These are phyloP conservation scores for Eudemis profundana DNA, from an alignment of 2,888 invertebrate genomes.

Conservation along the genomic window DNA sequence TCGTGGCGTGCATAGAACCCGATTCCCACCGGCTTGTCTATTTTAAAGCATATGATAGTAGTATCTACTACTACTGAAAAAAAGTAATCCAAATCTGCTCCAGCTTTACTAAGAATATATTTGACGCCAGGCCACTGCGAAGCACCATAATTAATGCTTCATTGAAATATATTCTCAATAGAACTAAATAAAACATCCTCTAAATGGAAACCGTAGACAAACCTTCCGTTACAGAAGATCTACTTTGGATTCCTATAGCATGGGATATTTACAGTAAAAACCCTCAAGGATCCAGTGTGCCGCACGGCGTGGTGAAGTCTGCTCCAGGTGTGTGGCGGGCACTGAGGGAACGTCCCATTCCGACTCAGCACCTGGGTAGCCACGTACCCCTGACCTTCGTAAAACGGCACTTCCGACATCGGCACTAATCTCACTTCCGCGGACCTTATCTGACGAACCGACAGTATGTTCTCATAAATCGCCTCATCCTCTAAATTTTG, in stretches of 20 bases:
- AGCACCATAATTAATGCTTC: background rate
- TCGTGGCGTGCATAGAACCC: no score
- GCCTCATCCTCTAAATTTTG: constrained; percentile 83
- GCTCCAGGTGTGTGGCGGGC: constrained; percentile 81
- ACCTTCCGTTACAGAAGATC: constrained; percentile 20
- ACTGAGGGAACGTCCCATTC: constrained; percentile 83
- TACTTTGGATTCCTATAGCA: constrained; percentile 18
- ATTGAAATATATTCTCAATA: background rate
- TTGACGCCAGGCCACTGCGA: no score
- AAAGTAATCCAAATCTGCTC: no score
- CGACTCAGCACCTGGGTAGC: constrained; percentile 80
- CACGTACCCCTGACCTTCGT: constrained; percentile 81
- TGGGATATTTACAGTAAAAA: constrained; percentile 73
- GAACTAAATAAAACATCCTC: background rate
- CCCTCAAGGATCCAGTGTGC: constrained; percentile 72
- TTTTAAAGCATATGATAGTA: no score
- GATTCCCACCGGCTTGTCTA: no score
- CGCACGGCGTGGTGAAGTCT: constrained; percentile 75
- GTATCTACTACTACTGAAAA: no score
- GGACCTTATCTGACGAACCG: constrained; percentile 80
- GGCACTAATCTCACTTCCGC: constrained; percentile 84
- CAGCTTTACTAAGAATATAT: no score
- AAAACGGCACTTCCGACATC: constrained; percentile 81
- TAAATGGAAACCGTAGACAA: constrained; percentile 18
- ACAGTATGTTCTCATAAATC: constrained; percentile 81